Percentiles rank a stretch among this genome's conserved stretches.
Evolutionary conservation across 2,797 vertebrate genomes (phyloP).

Genomic region (Gobio occitaniae): DNA sequence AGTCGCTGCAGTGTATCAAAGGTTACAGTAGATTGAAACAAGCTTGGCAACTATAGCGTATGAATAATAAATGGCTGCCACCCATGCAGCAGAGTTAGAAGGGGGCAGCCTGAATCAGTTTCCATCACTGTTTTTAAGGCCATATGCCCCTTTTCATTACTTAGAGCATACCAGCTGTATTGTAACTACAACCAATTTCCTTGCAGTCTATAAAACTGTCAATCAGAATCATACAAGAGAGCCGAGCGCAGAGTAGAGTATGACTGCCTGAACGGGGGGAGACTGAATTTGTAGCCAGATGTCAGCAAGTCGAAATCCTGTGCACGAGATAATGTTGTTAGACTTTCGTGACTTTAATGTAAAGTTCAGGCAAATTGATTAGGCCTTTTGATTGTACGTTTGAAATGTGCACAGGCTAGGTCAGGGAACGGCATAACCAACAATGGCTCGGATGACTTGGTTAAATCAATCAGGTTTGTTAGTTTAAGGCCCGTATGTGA

Average conservation of each 20-base stretch:
- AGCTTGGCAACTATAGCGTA: slow-evolving; percentile 37
- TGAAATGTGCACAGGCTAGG: not conserved
- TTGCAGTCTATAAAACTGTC: slow-evolving; percentile 87
- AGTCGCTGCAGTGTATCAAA: slow-evolving; percentile 17
- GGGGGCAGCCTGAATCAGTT: slow-evolving; percentile 61
- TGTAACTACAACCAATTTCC: slow-evolving; percentile 87
- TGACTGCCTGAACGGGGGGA: slow-evolving; percentile 66
- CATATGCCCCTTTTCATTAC: slow-evolving; percentile 84
- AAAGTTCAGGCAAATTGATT: slow-evolving; percentile 3
- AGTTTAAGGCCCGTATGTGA: slow-evolving; percentile 6
- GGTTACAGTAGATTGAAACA: slow-evolving; percentile 49
- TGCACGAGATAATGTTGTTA: slow-evolving; percentile 36
- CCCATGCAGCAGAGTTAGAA: slow-evolving; percentile 73
- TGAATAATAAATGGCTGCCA: slow-evolving; percentile 72
- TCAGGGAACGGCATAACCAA: not conserved
- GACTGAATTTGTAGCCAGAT: slow-evolving; percentile 71
- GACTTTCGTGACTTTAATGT: slow-evolving; percentile 33
- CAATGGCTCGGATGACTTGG: not conserved
- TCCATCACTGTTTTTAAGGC: slow-evolving; percentile 73
- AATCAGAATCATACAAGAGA: slow-evolving; percentile 80
- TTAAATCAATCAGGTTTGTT: slow-evolving; percentile 8
- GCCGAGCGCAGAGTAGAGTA: slow-evolving; percentile 56
- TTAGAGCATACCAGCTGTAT: slow-evolving; percentile 80
- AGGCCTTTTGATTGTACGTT: not conserved
- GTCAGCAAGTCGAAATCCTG: slow-evolving; percentile 70